Percentiles rank a stretch among this genome's conserved stretches.
phyloP scores from a whole-genome alignment of 2,888 invertebrate genomes.

The Scotopteryx bipunctaria region DNA sequence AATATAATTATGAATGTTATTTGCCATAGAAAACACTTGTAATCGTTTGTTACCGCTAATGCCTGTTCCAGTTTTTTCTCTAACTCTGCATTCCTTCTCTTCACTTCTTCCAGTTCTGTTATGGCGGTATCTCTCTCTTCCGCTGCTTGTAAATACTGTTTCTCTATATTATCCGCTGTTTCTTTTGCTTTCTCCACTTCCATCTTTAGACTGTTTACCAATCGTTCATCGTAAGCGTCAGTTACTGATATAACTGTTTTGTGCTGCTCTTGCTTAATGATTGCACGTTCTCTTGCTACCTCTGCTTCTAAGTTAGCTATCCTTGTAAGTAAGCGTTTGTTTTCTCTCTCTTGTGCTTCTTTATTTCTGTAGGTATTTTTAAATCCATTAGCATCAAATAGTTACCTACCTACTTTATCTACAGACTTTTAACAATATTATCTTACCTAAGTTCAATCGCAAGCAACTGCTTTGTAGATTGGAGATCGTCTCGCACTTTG shows the following conservation, averaged over 20 bases:
- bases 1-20: background rate
- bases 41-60: conserved; percentile 72
- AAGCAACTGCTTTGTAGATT: conserved; percentile 95
- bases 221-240: conserved; percentile 84
- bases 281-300: conserved; percentile 87
- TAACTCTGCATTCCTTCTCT: conserved; percentile 88
- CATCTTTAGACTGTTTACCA: conserved; percentile 87
- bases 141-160: conserved; percentile 89
- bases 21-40: background rate
- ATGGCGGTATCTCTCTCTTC: conserved; percentile 90
- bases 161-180: conserved; percentile 91
- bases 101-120: conserved; percentile 91
- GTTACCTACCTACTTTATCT: background rate
- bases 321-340: conserved; percentile 90
- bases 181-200: conserved; percentile 91
- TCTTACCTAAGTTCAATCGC: conserved; percentile 89
- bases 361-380: conserved; percentile 84
- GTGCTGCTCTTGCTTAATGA: conserved; percentile 78
- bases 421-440: background rate
- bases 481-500: conserved; percentile 94
- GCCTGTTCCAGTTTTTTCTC: conserved; percentile 90
- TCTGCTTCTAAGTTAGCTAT: conserved; percentile 92
- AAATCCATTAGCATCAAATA: background rate
- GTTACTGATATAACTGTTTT: conserved; percentile 81
- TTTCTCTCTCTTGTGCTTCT: conserved; percentile 92